Evolutionary conservation across 2,113 vertebrate genomes (phyloP).

Genomic region (Mesocricetus auratus): DNA sequence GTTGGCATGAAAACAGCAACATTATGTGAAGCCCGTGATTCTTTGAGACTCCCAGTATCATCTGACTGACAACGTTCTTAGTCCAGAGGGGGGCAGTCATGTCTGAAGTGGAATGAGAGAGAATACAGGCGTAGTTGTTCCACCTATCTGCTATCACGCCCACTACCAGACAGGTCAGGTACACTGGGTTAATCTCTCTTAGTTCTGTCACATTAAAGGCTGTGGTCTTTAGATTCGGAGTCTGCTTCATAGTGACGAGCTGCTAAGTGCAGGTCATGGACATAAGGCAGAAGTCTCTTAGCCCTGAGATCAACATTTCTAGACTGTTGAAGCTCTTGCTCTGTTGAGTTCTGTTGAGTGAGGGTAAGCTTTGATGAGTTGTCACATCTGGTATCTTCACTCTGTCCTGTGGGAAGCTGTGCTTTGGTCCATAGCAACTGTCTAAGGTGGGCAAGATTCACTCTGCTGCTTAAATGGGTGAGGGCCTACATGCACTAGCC

Average conservation of each 20-base stretch:
- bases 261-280: background rate
- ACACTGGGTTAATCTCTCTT: background rate
- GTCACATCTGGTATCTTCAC: background rate
- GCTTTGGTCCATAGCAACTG: background rate
- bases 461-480: background rate
- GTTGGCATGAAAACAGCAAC: background rate
- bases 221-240: conserved; percentile 18
- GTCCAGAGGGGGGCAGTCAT: background rate
- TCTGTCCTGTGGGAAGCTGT: background rate
- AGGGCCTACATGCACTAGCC: background rate
- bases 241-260: background rate
- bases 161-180: background rate
- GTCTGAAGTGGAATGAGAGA: background rate
- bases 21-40: background rate
- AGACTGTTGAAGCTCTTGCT: conserved; percentile 14
- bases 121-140: background rate
- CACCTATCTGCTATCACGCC: background rate
- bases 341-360: background rate
- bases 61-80: background rate
- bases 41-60: background rate
- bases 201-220: background rate
- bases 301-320: conserved; percentile 9
- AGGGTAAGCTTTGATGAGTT: background rate
- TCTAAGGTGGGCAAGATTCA: background rate
- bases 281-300: conserved; percentile 11